A percentile compares a stretch with the other conserved stretches of the same genome.
phyloP scores from a whole-genome alignment of 2,888 invertebrate genomes.

The Amphiduros pacificus region DNA sequence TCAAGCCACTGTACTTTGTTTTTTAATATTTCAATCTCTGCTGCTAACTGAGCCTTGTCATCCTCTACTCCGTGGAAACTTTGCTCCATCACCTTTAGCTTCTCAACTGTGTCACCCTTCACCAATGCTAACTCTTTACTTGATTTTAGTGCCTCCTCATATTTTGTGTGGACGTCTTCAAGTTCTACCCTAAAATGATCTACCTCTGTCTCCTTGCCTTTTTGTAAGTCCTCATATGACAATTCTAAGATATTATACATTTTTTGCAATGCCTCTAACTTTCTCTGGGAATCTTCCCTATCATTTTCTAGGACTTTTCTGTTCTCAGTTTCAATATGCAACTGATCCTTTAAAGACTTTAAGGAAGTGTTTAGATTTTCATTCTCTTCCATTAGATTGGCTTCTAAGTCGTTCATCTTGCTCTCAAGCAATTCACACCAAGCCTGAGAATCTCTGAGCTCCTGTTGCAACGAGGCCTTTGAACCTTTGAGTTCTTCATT shows the following conservation, averaged over 20 bases:
- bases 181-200: conserved; percentile 8
- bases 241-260: not conserved
- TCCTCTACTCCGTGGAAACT: not conserved
- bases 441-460: conserved; percentile 14
- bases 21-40: not conserved
- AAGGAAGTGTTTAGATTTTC: conserved; percentile 6
- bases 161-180: not conserved
- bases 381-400: conserved; percentile 9
- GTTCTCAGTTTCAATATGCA: conserved; percentile 6
- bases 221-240: not conserved
- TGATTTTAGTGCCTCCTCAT: too few relatives aligned
- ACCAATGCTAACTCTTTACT: too few relatives aligned
- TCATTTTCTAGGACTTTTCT: conserved; percentile 1
- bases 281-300: conserved; percentile 7
- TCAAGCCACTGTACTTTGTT: too few relatives aligned
- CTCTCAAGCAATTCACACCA: conserved; percentile 17
- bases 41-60: too few relatives aligned
- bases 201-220: conserved; percentile 2
- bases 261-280: not conserved
- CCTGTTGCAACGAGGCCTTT: conserved; percentile 16
- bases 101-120: too few relatives aligned
- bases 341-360: conserved; percentile 5
- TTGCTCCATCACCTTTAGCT: not conserved
- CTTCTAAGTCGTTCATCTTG: conserved; percentile 16
- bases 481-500: conserved; percentile 23